Evolutionary conservation across 2,797 vertebrate species (phyloP), one percentile per base, ranked within the genome.

Genomic region (Anguilla marmorata): DNA sequence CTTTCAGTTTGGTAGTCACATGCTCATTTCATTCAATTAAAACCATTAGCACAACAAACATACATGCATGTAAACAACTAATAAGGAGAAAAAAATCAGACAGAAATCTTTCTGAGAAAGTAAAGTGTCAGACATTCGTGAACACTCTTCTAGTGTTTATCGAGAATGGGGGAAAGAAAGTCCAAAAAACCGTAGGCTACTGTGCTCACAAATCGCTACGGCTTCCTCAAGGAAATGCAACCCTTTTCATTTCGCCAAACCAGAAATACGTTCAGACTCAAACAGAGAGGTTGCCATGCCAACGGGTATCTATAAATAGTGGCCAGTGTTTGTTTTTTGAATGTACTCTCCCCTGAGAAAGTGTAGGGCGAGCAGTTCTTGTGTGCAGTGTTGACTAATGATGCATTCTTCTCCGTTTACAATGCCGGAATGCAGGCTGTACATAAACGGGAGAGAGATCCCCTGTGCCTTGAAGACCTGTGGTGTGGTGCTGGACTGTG

Each of bases 201-300:
- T 11, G 2, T 9, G 5, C 41, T 48, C 79, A 48, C 79, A 72
- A 89, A 66, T 87, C 66, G 4, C 33, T 54, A 45, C 19, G 45
- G 56, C 41, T 79, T 86, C 86, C 60, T 83, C 41, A 58, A 88
- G 89, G 89, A 92, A 91, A 86, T 52, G 85, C 90, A 89, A 91
- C 88, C 88, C 74, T 88, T 88, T 27, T 84, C 66, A 86, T 90
- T 91, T 88, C 85, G 87, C 88, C 69, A 48, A 87, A 87, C 85
- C 80, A 89, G 88, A 92, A 92, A 91, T 89, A 89, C 90, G 91
- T 92, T 91, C 85, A 88, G 91, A 93, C 90, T 91, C 85, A 91
- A 91, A 92, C 91, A 92, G 89, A 88, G 90, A 85, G 87, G 92
- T 93, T 92, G 74, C 91, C 88, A 93, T 93, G 92, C 87, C 91